phyloP scores from a whole-genome alignment of 1,140 invertebrate species.

The Pachypeltis micranthus region DNA sequence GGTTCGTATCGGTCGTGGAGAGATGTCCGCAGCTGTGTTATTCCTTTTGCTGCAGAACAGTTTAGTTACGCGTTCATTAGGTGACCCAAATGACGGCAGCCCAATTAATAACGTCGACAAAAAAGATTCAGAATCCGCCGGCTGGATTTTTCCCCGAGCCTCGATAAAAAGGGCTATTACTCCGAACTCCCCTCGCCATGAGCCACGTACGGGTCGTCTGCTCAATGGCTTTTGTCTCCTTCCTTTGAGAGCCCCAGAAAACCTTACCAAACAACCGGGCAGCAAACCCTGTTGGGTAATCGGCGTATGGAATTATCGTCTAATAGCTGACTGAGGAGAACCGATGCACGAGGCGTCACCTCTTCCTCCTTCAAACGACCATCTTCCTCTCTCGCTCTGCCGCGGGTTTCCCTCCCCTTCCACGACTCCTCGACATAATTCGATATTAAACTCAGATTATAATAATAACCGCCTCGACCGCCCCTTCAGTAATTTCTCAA shows the following conservation, averaged over 20 bases:
- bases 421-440: constrained; percentile 14
- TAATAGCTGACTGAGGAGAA: constrained; percentile 14
- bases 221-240: constrained; percentile 4
- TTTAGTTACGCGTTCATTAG: no score
- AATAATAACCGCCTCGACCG: constrained; percentile 20
- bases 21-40: no score
- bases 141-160: no score
- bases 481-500: constrained; percentile 20
- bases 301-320: constrained; percentile 16
- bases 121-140: no score
- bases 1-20: no score
- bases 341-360: no score
- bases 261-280: not conserved
- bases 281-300: constrained; percentile 10
- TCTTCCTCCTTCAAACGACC: not conserved
- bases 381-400: no score
- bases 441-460: constrained; percentile 23
- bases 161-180: constrained; percentile 4
- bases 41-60: no score
- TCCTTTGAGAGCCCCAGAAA: not conserved
- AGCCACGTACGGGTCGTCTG: not conserved
- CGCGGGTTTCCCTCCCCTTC: not conserved
- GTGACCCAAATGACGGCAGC: no score
- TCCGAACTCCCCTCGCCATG: not conserved
- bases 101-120: no score